Conservation (phyloP, 1,140 invertebrate genomes). For the Apolygus lucorum region DNA sequence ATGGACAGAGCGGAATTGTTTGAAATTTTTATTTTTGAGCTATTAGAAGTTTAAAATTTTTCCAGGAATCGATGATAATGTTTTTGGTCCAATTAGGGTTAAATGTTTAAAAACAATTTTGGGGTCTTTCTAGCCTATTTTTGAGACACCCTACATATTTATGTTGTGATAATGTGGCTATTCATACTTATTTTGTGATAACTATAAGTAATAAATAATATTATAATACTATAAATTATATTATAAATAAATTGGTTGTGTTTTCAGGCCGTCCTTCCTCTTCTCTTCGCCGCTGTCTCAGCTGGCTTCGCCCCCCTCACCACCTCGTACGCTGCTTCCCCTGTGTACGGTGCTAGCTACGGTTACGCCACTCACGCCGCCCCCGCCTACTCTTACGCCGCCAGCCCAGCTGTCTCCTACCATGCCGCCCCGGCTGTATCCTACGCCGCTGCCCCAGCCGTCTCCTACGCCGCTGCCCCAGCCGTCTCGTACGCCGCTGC, state of each 20-base stretch:
- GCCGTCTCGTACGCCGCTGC: background rate
- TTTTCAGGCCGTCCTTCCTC: conserved; percentile 18
- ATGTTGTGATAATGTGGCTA: too few relatives aligned
- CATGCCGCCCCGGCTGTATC: conserved; percentile 5
- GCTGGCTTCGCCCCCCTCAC: conserved; percentile 2
- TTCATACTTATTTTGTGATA: too few relatives aligned
- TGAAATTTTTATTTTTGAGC: background rate
- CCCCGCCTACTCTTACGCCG: background rate
- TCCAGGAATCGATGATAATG: too few relatives aligned
- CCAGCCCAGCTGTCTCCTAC: background rate
- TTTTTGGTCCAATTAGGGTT: too few relatives aligned
- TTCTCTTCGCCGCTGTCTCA: conserved; percentile 20
- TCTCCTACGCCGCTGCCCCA: background rate
- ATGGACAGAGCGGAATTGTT: too few relatives aligned
- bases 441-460: background rate
- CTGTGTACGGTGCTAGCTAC: conserved; percentile 12
- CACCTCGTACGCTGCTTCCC: conserved; percentile 7
- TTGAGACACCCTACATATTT: too few relatives aligned
- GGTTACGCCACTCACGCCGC: conserved; percentile 11
- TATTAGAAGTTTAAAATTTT: too few relatives aligned
- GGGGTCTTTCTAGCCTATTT: too few relatives aligned
- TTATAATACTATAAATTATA: too few relatives aligned
- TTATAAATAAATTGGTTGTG: too few relatives aligned
- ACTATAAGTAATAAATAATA: too few relatives aligned
- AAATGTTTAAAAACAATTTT: too few relatives aligned